Percentiles rank a stretch among this genome's conserved stretches.
Evolutionary conservation across 1,140 invertebrate genomes (phyloP).

Genomic region (Elysia chlorotica): DNA sequence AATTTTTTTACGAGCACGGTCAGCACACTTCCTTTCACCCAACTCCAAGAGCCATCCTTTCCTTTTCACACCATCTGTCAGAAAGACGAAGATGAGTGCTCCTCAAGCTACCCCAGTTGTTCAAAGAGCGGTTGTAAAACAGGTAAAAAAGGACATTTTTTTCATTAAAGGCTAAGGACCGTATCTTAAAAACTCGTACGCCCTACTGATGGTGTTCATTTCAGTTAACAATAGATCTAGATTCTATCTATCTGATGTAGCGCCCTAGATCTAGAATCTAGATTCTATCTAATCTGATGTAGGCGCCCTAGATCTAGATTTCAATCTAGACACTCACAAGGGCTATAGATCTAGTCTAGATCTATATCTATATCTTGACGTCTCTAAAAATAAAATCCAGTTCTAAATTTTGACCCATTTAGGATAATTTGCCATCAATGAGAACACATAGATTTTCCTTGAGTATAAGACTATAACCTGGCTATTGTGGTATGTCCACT

Average conservation of each 20-base stretch:
- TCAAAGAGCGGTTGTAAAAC: conserved; percentile 22
- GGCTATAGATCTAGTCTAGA: too few relatives aligned
- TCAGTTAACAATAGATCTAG: neutral
- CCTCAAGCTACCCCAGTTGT: neutral
- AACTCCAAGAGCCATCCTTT: too few relatives aligned
- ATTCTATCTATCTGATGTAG: neutral
- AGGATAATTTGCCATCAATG: neutral
- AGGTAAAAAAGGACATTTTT: neutral
- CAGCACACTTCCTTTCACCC: conserved; percentile 21
- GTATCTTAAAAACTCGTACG: neutral
- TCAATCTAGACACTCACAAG: too few relatives aligned
- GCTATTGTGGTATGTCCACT: neutral
- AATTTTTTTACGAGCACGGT: too few relatives aligned
- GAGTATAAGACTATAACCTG: too few relatives aligned
- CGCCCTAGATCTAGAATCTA: neutral
- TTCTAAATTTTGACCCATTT: neutral
- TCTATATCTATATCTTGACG: neutral
- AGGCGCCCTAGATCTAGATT: too few relatives aligned
- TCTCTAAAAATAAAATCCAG: too few relatives aligned
- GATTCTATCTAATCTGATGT: too few relatives aligned
- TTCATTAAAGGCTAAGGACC: neutral
- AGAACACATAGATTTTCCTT: neutral
- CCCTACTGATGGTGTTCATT: neutral
- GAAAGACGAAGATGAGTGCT: conserved; percentile 9
- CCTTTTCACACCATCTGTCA: conserved; percentile 12